A percentile compares a stretch with the other conserved stretches of the same genome.
Evolutionary conservation across 30 jellyfish, hydroid and myxozoan species (phyloP).

Genomic region (Cassiopea xamachana): DNA sequence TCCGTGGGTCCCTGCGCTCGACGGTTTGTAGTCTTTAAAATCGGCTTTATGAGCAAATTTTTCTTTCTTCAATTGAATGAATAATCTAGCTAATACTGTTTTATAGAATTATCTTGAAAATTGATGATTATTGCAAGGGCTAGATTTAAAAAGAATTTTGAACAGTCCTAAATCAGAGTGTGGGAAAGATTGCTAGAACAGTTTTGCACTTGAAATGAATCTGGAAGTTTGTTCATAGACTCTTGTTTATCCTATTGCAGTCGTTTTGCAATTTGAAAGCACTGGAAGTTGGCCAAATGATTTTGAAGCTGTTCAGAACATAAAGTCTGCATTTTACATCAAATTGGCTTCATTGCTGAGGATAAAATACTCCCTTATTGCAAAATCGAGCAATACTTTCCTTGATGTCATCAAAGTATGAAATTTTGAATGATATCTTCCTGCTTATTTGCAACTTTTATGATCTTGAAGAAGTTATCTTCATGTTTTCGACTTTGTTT

Average conservation of each 20-base stretch:
- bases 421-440: neutral
- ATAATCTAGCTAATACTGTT: no score
- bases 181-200: no score
- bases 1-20: slow-evolving; percentile 73
- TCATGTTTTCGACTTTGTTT: neutral
- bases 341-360: slow-evolving; percentile 70
- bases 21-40: slow-evolving; percentile 39
- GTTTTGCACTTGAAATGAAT: no score
- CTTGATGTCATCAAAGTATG: slow-evolving; percentile 78
- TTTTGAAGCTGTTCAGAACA: slow-evolving; percentile 73
- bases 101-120: no score
- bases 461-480: neutral
- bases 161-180: no score
- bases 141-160: no score
- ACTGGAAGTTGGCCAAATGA: slow-evolving; percentile 97
- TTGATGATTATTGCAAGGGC: no score
- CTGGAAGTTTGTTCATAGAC: no score
- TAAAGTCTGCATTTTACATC: slow-evolving; percentile 88
- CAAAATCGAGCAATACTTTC: slow-evolving; percentile 54
- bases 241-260: slow-evolving; percentile 11
- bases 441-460: neutral
- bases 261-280: slow-evolving; percentile 85
- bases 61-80: no score
- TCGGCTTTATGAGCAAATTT: neutral
- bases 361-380: slow-evolving; percentile 19